phyloP scores from a whole-genome alignment of 2,797 vertebrate genomes.

The Pseudomugil tenellus region DNA sequence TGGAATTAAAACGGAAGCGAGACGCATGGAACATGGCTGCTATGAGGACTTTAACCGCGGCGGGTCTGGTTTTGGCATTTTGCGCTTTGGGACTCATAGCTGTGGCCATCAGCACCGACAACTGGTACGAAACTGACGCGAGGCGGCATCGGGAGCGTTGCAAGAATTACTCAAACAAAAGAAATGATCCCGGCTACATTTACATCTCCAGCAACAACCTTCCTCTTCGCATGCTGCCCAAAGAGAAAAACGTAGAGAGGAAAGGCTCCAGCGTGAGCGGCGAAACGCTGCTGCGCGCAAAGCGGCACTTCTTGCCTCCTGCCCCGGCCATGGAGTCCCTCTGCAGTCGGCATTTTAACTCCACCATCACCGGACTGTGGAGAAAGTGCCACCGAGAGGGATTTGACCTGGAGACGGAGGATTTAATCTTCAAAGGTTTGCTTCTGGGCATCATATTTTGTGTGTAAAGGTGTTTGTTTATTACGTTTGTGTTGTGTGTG shows the following conservation, averaged over 20 bases:
- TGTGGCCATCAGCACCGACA: conserved; percentile 90
- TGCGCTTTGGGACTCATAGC: conserved; percentile 88
- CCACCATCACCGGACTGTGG: conserved; percentile 91
- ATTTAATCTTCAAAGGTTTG: conserved; percentile 90
- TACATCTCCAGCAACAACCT: conserved; percentile 91
- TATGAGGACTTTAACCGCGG: conserved; percentile 90
- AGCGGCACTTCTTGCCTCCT: conserved; percentile 77
- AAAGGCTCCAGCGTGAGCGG: conserved; percentile 49
- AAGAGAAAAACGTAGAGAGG: conserved; percentile 63
- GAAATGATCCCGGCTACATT: conserved; percentile 90
- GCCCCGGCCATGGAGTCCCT: conserved; percentile 88
- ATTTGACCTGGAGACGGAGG: conserved; percentile 90
- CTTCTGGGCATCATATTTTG: background rate
- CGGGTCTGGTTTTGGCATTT: conserved; percentile 89
- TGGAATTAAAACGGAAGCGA: conserved; percentile 66
- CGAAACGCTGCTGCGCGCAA: conserved; percentile 62
- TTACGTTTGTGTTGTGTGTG: conserved; percentile 14
- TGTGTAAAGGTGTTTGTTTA: conserved; percentile 24
- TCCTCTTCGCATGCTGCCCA: conserved; percentile 86
- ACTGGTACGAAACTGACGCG: conserved; percentile 94
- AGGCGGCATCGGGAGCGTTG: conserved; percentile 90
- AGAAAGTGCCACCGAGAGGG: conserved; percentile 89
- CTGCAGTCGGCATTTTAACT: conserved; percentile 92
- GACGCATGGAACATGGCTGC: conserved; percentile 87
- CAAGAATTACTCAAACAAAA: conserved; percentile 89